A percentile compares a stretch with the other conserved stretches of the same genome.
Evolutionary conservation across 2,888 invertebrate species (phyloP).

Genomic region (Dendrolimus houi): DNA sequence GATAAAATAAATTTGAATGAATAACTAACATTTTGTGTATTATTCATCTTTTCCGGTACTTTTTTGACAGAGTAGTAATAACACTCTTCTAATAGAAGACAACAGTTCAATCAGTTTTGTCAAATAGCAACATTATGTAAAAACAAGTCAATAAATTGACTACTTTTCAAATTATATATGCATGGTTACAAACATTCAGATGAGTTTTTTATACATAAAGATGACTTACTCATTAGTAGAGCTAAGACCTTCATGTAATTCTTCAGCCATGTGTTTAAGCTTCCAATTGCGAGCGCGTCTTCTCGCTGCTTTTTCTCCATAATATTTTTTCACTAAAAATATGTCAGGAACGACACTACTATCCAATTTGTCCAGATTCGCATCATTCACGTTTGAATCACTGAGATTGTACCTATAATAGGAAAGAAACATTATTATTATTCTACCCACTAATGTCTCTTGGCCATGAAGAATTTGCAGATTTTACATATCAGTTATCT

Average conservation of each 20-base stretch:
- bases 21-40: too few relatives aligned
- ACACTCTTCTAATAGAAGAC: too few relatives aligned
- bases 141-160: too few relatives aligned
- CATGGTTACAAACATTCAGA: too few relatives aligned
- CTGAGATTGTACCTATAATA: slow-evolving; percentile 86
- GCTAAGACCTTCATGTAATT: slow-evolving; percentile 75
- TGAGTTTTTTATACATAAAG: too few relatives aligned
- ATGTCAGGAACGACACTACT: slow-evolving; percentile 87
- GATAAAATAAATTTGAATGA: too few relatives aligned
- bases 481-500: too few relatives aligned
- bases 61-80: too few relatives aligned
- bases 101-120: too few relatives aligned
- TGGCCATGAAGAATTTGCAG: background rate
- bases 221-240: slow-evolving; percentile 64
- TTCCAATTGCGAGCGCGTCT: slow-evolving; percentile 92
- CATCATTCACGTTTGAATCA: slow-evolving; percentile 94
- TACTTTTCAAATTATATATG: too few relatives aligned
- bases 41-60: too few relatives aligned
- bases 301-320: slow-evolving; percentile 82
- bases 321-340: slow-evolving; percentile 95
- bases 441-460: background rate
- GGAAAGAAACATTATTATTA: background rate
- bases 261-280: slow-evolving; percentile 87
- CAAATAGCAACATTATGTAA: too few relatives aligned
- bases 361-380: slow-evolving; percentile 89